phyloP scores from a whole-genome alignment of 1,140 invertebrate genomes.

The Dysdera silvatica region DNA sequence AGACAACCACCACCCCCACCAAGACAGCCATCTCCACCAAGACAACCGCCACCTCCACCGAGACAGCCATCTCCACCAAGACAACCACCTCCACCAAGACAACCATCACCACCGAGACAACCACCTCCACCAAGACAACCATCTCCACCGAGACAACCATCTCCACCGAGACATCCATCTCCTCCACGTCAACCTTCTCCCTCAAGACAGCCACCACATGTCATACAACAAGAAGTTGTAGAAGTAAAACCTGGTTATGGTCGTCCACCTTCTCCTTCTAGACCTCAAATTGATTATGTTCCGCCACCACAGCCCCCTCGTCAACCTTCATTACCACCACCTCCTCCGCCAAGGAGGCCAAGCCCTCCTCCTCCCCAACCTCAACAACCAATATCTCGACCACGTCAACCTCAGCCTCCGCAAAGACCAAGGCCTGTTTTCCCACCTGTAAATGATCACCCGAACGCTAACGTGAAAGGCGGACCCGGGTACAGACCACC shows the following conservation, averaged over 20 bases:
- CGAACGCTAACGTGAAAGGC: constrained; percentile 22
- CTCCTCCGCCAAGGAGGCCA: not conserved
- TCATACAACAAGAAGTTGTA: not conserved
- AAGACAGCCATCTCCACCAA: not conserved
- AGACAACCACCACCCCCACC: not conserved
- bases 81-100: not conserved
- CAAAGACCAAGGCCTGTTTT: constrained; percentile 20
- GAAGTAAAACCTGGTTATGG: not conserved
- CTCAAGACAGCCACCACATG: no score
- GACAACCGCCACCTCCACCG: not conserved
- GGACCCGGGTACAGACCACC: not conserved
- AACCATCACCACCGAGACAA: not conserved
- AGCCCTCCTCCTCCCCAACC: constrained; percentile 3
- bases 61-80: not conserved
- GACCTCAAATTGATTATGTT: not conserved
- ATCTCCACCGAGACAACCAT: not conserved
- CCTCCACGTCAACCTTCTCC: not conserved
- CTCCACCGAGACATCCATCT: not conserved
- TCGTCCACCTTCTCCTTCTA: not conserved
- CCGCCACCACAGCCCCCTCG: not conserved
- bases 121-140: not conserved
- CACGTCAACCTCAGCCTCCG: constrained; percentile 3
- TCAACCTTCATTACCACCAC: not conserved
- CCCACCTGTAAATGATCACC: constrained; percentile 27
- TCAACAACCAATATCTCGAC: constrained; percentile 15